These are phyloP conservation scores for Actenoides lindsayi DNA, from an alignment of 2,113 vertebrate genomes.

Conservation along the genomic window DNA sequence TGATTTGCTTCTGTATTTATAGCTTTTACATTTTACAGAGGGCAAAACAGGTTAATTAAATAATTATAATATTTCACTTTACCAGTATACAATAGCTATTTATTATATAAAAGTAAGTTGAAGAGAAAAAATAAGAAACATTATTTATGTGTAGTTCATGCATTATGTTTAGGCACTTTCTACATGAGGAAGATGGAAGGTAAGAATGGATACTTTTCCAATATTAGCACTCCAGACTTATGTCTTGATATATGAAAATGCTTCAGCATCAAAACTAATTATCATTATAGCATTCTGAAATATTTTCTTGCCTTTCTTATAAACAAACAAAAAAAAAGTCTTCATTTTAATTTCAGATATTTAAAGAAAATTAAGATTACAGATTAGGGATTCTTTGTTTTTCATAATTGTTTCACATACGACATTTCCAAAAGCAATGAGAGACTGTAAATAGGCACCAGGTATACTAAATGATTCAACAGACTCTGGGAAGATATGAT, in stretches of 20 bases:
- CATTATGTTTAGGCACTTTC: not conserved
- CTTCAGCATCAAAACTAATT: not conserved
- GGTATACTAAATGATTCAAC: not conserved
- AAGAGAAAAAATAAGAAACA: not conserved
- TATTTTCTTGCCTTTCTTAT: not conserved
- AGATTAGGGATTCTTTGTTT: not conserved
- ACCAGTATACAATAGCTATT: constrained; percentile 18
- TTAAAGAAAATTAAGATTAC: not conserved
- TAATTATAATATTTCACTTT: constrained; percentile 53
- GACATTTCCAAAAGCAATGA: not conserved
- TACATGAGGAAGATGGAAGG: not conserved
- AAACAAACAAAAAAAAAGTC: not conserved
- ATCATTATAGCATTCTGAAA: not conserved
- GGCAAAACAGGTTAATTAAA: constrained; percentile 58
- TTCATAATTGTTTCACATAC: not conserved
- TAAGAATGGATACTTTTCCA: not conserved
- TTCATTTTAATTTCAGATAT: not conserved
- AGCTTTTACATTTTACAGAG: constrained; percentile 45
- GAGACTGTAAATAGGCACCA: not conserved
- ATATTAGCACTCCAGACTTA: not conserved
- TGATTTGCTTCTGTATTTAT: constrained; percentile 46
- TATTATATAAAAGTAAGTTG: not conserved
- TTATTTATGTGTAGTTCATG: not conserved
- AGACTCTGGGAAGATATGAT: not conserved
- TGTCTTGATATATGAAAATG: not conserved